Evolutionary conservation across 2,888 invertebrate species (phyloP), one percentile per base, ranked within the genome.

Genomic region (Melinopterus prodromus): DNA sequence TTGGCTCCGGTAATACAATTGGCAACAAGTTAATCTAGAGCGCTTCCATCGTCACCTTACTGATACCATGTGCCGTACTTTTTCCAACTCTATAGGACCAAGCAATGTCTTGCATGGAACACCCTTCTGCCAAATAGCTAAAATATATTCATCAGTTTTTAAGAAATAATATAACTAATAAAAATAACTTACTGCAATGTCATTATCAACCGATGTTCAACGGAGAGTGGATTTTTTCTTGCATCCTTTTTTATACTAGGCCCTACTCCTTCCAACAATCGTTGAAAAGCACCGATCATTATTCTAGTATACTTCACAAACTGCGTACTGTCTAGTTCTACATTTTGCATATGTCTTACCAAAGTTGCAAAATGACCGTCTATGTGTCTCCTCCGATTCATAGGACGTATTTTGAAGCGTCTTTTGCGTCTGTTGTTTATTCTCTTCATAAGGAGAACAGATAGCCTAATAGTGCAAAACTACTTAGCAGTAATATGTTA

Each of bases 41-140:
- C 26, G 53, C 53, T 38, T 37, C 76, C 26, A 26, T 69, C 16
- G 69, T 69, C 53, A 69, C 76, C 16, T 76, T 76, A 16, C 53
- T 37, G 15, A 76, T 76, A 76, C 15, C 38, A 69, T 38, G 53
- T 15, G 53, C 76, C n/a, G 76, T 76, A 15, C 37, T 76, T 53
- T 76, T 76, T n/a, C 76, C 76, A 69, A 76, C 53, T 69, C 53
- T 26, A 16, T 72, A 81, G 70, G 12, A 26, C 82, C 80, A 83
- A 9, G 82, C 82, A 6, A 83, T 79, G 70, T 80, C 78, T 77
- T 82, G 83, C 80, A 83, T 81, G n/a, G 82, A 83, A 70, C 82
- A 81, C 2, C 83, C 81, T 79, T 78, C 79, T 16, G 83, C 78
- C 26, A 84, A 77, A 80, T 82, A 83, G 78, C 82, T 69, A 37